Base-by-base conservation (phyloP, 1,140 invertebrate species). In the Neodiprion virginianus region DNA sequence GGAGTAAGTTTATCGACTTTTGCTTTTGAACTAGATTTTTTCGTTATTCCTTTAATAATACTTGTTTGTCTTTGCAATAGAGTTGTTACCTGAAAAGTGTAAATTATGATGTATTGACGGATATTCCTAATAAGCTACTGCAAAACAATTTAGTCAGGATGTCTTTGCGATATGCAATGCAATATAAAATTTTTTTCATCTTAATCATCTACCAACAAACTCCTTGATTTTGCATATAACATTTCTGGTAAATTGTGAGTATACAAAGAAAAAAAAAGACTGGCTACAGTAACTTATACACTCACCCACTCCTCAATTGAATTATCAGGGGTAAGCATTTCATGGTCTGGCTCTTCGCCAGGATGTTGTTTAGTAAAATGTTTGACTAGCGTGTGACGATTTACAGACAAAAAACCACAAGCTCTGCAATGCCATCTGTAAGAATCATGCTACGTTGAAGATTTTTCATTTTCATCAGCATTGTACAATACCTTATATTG, bases 221-320 rank as follows among this genome's bases (percentile, higher is more conserved):
- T 65, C 4, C 7, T 65, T 65, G 2, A 14, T 65, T 14, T 21
- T 65, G 12, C 1, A 14, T 7, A 5, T 14, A 65, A 65, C 17
- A 3, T 65, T 65, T 7, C 12, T 14, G n/a, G 1, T 7, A 69
- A 69, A 69, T 21, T 4, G 4, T 14, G 8, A 48, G 74, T 48
- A 0, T 50, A 47, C 53, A 23, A 47, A 61, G 11, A n/a, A 53
- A 12, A 48, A 48, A 17, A 72, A 61, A 47, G 12, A 48, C 23
- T 21, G 17, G 40, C 12, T 61, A 67, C 53, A 8, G 65, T 72
- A 47, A 61, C 53, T 66, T 67, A 7, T 49, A 61, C 3, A 79
- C 70, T 70, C 82, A 89, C 88, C 88, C 88, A 89, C 48, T 80
- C 76, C 74, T 89, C 88, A 50, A 85, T 79, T 7, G 81, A 75